Base-by-base conservation (phyloP, 1,140 invertebrate genomes). In the Pararge aegeria region DNA sequence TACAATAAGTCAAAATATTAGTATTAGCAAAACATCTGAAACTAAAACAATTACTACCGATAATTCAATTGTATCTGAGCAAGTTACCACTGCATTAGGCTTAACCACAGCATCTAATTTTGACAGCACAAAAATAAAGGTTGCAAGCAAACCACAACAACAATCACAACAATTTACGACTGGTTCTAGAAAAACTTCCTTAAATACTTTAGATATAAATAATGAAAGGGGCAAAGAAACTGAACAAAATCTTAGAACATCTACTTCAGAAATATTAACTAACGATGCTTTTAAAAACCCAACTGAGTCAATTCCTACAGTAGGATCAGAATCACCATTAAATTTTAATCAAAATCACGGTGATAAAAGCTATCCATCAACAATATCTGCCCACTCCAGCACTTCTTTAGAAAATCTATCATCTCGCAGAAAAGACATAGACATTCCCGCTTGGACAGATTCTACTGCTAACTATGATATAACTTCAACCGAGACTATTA, bases 361-460 rank as follows among this genome's bases (percentile, higher is more conserved):
- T 1, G 19, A 49, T 21, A 61, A 60, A 19, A 46, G 62, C 49
- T 67, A 76, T 56, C 64, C 75, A 16, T 70, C 75, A 19, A 70
- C 69, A 38, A 55, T 57, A 13, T 59, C 69, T 46, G 56, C 62
- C 6, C 52, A 61, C 52, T 65, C 73, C 44, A 87, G 78, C 63
- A 83, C 82, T 6, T 81, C 78, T 21, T 76, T 74, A 21, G 78
- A 82, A 53, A 83, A 79, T 70, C 71, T 86, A 38, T 83, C 84
- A 27, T 87, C 83, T 19, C 71, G 86, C 53, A 73, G 76, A 67
- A 87, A 87, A 68, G 78, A 83, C 51, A 74, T 85, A 54, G 84
- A 89, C 64, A 89, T 89, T 63, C 64, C 73, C 38, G 87, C 87
- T 50, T 89, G 87, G 87, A 84, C 83, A 63, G 87, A 89, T 57